Evolutionary conservation across 2,797 vertebrate species (phyloP).

Genomic region (Hemitrygon akajei): DNA sequence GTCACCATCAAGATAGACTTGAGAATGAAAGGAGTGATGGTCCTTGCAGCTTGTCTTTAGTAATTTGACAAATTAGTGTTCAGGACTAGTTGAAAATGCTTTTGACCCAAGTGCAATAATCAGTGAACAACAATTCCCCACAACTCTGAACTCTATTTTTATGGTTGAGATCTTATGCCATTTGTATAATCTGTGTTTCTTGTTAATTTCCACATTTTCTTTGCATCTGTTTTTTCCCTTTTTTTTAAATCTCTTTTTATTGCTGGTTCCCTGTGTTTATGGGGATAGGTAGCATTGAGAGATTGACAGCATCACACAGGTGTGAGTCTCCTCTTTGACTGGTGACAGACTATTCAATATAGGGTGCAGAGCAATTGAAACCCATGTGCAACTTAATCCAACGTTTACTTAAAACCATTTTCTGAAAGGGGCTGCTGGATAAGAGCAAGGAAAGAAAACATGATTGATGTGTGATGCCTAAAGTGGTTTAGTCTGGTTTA

Average conservation of each 20-base stretch:
- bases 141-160: not conserved
- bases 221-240: not conserved
- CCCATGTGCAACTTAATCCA: not conserved
- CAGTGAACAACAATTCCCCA: not conserved
- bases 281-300: not conserved
- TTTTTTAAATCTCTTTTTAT: not conserved
- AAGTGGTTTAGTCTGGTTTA: too few species aligned
- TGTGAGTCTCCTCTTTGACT: not conserved
- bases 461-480: not conserved
- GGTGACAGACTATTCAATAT: not conserved
- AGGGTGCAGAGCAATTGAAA: not conserved
- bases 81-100: not conserved
- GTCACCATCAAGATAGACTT: not conserved
- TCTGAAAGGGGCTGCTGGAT: not conserved
- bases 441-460: not conserved
- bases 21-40: not conserved
- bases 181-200: not conserved
- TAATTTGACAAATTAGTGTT: not conserved
- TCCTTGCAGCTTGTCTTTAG: not conserved
- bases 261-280: too few species aligned
- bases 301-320: not conserved
- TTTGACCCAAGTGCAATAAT: not conserved
- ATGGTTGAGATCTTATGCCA: not conserved
- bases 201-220: not conserved
- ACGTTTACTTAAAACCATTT: not conserved